Evolutionary conservation across 2,888 invertebrate genomes (phyloP).

Genomic region (Matsumyia berberina): DNA sequence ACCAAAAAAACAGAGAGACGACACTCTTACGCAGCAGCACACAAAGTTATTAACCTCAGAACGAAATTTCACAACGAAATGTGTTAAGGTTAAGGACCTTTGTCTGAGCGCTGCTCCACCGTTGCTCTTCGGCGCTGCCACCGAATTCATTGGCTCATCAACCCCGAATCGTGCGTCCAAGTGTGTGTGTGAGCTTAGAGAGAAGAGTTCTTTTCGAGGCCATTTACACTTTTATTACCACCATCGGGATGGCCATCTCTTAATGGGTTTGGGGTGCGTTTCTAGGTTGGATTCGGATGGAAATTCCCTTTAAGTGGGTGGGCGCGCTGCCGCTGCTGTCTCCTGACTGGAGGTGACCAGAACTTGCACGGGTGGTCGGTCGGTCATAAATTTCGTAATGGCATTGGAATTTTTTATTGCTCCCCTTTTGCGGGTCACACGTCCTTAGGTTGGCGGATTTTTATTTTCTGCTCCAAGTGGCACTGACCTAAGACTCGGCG

Average conservation of each 20-base stretch:
- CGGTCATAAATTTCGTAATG: constrained; percentile 73
- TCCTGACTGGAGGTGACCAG: constrained; percentile 52
- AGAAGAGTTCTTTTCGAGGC: constrained; percentile 64
- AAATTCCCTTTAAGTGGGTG: constrained; percentile 12
- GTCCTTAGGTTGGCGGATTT: constrained; percentile 66
- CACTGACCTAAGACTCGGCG: constrained; percentile 75
- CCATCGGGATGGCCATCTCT: constrained; percentile 44
- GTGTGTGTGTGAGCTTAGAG: constrained; percentile 37
- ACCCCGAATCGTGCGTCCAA: constrained; percentile 49
- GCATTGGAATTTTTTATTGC: constrained; percentile 71
- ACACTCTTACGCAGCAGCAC: constrained; percentile 68
- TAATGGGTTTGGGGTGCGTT: constrained; percentile 67
- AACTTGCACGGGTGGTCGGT: constrained; percentile 51
- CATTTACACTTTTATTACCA: constrained; percentile 72
- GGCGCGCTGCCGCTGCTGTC: constrained; percentile 20
- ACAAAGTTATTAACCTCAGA: constrained; percentile 70
- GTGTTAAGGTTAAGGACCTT: constrained; percentile 73
- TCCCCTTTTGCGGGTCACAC: constrained; percentile 70
- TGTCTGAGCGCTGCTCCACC: constrained; percentile 55
- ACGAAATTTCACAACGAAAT: constrained; percentile 66
- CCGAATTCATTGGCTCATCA: constrained; percentile 67
- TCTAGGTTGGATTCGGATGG: constrained; percentile 66
- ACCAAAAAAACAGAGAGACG: constrained; percentile 28
- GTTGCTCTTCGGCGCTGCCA: constrained; percentile 15
- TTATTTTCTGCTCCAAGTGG: constrained; percentile 69